Evolutionary conservation across 1,140 invertebrate genomes (phyloP).

Genomic region (Caenorhabditis latens): DNA sequence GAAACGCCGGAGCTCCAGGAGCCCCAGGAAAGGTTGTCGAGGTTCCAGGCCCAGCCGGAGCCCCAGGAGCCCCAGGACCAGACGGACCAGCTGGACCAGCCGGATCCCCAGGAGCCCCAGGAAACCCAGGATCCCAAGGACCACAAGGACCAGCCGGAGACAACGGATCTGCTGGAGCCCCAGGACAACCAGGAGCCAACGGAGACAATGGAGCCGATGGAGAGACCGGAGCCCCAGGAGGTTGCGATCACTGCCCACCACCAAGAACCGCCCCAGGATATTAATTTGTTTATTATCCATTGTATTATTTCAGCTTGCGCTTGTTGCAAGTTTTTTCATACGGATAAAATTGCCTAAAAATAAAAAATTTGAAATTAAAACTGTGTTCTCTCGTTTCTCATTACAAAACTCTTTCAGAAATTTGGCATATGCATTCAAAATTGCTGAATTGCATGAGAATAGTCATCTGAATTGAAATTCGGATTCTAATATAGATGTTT

Average conservation of each 20-base stretch:
- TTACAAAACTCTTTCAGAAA: too few relatives aligned
- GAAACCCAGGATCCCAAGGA: slow-evolving; percentile 58
- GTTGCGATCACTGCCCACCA: slow-evolving; percentile 62
- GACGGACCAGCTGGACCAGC: slow-evolving; percentile 58
- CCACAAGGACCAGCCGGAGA: slow-evolving; percentile 62
- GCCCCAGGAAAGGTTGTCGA: slow-evolving; percentile 59
- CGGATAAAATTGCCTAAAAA: slow-evolving; percentile 49
- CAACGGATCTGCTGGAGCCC: slow-evolving; percentile 58
- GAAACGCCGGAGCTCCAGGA: slow-evolving; percentile 62
- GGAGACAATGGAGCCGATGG: slow-evolving; percentile 64
- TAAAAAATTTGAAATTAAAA: slow-evolving; percentile 35
- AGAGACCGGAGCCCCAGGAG: slow-evolving; percentile 61
- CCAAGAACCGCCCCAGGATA: slow-evolving; percentile 61
- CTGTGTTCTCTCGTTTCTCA: neutral
- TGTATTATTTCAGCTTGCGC: slow-evolving; percentile 47
- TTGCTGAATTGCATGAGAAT: too few relatives aligned
- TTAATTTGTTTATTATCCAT: slow-evolving; percentile 54
- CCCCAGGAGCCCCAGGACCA: slow-evolving; percentile 61
- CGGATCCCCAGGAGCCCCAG: slow-evolving; percentile 60
- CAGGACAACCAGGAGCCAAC: slow-evolving; percentile 59
- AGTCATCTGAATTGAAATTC: too few relatives aligned
- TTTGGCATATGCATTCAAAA: too few relatives aligned
- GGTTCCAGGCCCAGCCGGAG: slow-evolving; percentile 59
- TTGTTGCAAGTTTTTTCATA: slow-evolving; percentile 37
- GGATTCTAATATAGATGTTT: too few relatives aligned